Conservation (phyloP, 2,797 vertebrate species). For the Notolepis coatsorum region DNA sequence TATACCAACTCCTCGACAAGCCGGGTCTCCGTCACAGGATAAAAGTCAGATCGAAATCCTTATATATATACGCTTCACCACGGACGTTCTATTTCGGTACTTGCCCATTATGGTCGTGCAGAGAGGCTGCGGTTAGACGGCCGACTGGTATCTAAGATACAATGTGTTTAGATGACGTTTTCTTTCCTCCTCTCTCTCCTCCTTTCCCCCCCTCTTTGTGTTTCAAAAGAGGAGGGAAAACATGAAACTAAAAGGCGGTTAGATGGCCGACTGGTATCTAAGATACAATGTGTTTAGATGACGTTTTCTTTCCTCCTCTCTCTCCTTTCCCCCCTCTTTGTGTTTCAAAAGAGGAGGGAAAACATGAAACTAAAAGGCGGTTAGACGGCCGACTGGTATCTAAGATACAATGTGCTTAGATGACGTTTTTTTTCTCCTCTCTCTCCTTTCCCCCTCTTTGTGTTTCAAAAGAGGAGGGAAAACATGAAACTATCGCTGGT, state of each 20-base stretch:
- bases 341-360: constrained; percentile 55
- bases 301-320: constrained; percentile 46
- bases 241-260: constrained; percentile 78
- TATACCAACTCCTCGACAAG: constrained; percentile 43
- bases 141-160: constrained; percentile 83
- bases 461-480: constrained; percentile 55
- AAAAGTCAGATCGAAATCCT: no score
- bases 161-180: constrained; percentile 69
- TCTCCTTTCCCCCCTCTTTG: constrained; percentile 44
- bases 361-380: constrained; percentile 77
- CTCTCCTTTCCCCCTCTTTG: constrained; percentile 41
- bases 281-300: constrained; percentile 78
- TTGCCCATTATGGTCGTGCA: constrained; percentile 85
- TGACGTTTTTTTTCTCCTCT: constrained; percentile 52
- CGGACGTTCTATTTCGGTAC: constrained; percentile 85
- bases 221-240: constrained; percentile 62
- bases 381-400: constrained; percentile 82
- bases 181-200: constrained; percentile 37
- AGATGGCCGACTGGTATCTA: constrained; percentile 82
- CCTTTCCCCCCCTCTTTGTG: constrained; percentile 71
- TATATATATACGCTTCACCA: constrained; percentile 77
- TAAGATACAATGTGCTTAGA: constrained; percentile 79
- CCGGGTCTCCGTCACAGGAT: constrained; percentile 28
- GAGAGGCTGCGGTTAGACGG: constrained; percentile 84
- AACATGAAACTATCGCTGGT: constrained; percentile 70